phyloP scores from a whole-genome alignment of 1,140 invertebrate genomes.

The Cepaea nemoralis region DNA sequence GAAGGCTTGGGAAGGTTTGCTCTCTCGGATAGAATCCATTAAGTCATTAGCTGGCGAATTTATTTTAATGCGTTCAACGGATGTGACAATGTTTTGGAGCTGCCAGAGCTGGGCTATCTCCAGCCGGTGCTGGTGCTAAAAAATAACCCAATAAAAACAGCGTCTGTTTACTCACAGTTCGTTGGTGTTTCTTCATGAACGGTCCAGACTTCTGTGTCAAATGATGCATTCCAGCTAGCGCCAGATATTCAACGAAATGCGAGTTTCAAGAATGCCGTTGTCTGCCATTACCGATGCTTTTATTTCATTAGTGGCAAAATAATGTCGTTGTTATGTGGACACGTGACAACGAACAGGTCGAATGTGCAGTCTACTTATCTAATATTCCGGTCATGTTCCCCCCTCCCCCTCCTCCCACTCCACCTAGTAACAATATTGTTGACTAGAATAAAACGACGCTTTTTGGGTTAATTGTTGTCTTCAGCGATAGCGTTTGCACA shows the following conservation, averaged over 20 bases:
- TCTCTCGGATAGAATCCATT: conserved; percentile 6
- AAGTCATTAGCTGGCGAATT: conserved; percentile 6
- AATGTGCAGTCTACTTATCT: neutral
- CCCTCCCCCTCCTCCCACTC: neutral
- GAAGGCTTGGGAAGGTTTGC: neutral
- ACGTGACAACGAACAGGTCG: neutral
- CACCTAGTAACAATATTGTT: too few relatives aligned
- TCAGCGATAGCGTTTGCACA: too few relatives aligned
- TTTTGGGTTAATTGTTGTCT: too few relatives aligned
- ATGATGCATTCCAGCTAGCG: neutral
- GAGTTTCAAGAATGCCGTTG: neutral
- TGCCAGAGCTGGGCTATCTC: neutral
- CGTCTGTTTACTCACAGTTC: neutral
- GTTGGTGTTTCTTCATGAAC: neutral
- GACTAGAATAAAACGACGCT: too few relatives aligned
- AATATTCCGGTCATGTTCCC: neutral
- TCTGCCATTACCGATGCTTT: neutral
- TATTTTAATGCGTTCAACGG: conserved; percentile 1
- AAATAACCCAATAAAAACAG: neutral
- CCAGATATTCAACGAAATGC: neutral
- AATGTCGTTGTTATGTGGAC: neutral
- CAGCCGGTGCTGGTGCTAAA: neutral
- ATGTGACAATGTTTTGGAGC: neutral
- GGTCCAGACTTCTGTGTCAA: neutral
- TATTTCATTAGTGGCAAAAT: conserved; percentile 5